phyloP scores from a whole-genome alignment of 2,797 vertebrate genomes.

The Carapus acus region DNA sequence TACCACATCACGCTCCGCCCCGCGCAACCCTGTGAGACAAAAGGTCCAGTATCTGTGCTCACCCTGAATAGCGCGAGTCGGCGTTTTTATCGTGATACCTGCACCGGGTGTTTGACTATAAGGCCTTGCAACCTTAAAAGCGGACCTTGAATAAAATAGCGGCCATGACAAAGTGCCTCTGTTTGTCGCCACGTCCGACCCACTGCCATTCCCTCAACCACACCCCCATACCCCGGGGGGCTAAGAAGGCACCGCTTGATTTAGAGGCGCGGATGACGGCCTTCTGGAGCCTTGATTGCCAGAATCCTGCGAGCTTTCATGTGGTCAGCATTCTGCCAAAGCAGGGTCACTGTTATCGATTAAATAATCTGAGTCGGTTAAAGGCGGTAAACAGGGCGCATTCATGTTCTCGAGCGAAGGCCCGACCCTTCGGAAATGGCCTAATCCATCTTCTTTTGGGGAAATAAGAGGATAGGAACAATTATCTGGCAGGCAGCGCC shows the following conservation, averaged over 20 bases:
- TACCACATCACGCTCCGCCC: too few species aligned
- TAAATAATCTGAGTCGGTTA: constrained; percentile 69
- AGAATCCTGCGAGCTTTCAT: constrained; percentile 65
- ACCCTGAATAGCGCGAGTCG: too few species aligned
- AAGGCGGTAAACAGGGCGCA: constrained; percentile 60
- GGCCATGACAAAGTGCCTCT: constrained; percentile 52
- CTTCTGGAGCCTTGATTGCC: constrained; percentile 62
- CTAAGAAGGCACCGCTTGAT: constrained; percentile 58
- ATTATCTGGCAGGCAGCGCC: constrained; percentile 60
- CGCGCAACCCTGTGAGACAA: too few species aligned
- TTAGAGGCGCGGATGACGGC: constrained; percentile 61
- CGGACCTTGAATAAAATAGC: constrained; percentile 36
- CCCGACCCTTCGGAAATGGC: constrained; percentile 57
- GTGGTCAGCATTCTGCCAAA: constrained; percentile 65
- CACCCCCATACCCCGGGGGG: too few species aligned
- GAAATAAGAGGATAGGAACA: constrained; percentile 60
- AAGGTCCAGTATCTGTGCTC: constrained; percentile 33
- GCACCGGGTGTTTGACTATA: too few species aligned
- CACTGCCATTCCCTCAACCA: too few species aligned
- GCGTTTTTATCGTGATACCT: too few species aligned
- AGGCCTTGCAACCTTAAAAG: too few species aligned
- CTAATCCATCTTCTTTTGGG: constrained; percentile 72
- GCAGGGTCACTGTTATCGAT: constrained; percentile 74
- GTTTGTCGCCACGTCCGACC: constrained; percentile 43
- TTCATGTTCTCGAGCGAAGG: constrained; percentile 61